A percentile compares a stretch with the other conserved stretches of the same genome.
phyloP scores from a whole-genome alignment of 2,888 invertebrate species.

The Philereme vetulata region DNA sequence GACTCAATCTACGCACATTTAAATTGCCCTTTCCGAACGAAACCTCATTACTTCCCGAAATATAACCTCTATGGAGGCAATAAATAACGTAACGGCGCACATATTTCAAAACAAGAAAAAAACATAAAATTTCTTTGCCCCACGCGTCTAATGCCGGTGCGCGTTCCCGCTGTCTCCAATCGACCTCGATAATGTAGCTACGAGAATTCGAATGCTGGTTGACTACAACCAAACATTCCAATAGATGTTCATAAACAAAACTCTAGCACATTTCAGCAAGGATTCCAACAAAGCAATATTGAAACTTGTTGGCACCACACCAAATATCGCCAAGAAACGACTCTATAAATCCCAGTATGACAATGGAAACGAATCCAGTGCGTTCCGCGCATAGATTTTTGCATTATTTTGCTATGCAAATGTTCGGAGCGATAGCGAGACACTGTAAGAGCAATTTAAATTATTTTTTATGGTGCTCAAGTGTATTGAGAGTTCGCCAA shows the following conservation, averaged over 20 bases:
- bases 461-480: slow-evolving; percentile 84
- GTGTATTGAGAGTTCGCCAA: slow-evolving; percentile 80
- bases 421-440: slow-evolving; percentile 76
- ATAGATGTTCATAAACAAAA: neutral
- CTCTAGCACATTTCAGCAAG: slow-evolving; percentile 17
- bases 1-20: slow-evolving; percentile 82
- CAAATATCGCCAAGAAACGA: slow-evolving; percentile 29
- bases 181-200: slow-evolving; percentile 15
- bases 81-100: slow-evolving; percentile 82
- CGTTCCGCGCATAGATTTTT: slow-evolving; percentile 81
- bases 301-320: slow-evolving; percentile 36
- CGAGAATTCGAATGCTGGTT: neutral
- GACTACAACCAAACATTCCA: neutral
- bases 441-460: slow-evolving; percentile 84
- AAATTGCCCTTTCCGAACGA: slow-evolving; percentile 82
- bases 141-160: slow-evolving; percentile 73
- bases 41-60: slow-evolving; percentile 83
- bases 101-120: slow-evolving; percentile 83
- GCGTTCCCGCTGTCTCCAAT: slow-evolving; percentile 57
- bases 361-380: slow-evolving; percentile 61
- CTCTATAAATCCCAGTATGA: slow-evolving; percentile 34
- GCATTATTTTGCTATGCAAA: slow-evolving; percentile 85
- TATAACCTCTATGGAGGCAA: slow-evolving; percentile 82
- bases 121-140: slow-evolving; percentile 80
- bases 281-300: slow-evolving; percentile 36